Evolutionary conservation across 2,113 vertebrate species (phyloP), one percentile per base, ranked within the genome.

Genomic region (Anas platyrhynchos): DNA sequence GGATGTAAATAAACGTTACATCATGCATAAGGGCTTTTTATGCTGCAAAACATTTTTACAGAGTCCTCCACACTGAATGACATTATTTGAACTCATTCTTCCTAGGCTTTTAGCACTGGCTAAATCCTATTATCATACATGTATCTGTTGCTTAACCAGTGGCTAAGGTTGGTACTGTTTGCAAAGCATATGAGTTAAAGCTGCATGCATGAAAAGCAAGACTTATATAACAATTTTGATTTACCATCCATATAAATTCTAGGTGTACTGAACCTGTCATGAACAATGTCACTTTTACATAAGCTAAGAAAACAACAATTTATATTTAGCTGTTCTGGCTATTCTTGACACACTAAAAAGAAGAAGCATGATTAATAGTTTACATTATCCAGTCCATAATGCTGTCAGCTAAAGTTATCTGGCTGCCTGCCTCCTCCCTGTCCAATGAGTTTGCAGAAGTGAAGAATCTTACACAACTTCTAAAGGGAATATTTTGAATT

Each of bases 401-500:
- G 11, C 25, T 88, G 8, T 67, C n/a, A 65, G 11, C 43, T 77
- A 41, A 41, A 65, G 6, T 36, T 46, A 71, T 20, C 32, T 61
- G 48, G 29, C 18, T 4, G 1, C 8, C 17, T 15, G 15, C 54
- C 36, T 72, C 26, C 10, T 88, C 31, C 11, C 72, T 11, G n/a
- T 72, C 20, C 52, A 69, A 50, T 61, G 31, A 20, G 13, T 29
- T 79, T 14, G 56, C 13, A 36, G 59, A n/a, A 52, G 65, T 73
- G 2, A 97, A 96, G 26, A 94, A 90, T 4, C 88, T 80, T 61
- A 93, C 94, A 38, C 26, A 6, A 91, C 95, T 96, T 11, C 4
- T 99, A 72, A 98, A 91, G 0, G 98, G 98, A 1, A 97, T 97
- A 93, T 98, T 99, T 96, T 95, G 80, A 32, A 87, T 89, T 72